A percentile compares a stretch with the other conserved stretches of the same genome.
Evolutionary conservation across 2,888 invertebrate genomes (phyloP).

Genomic region (Serrognathus titanus): DNA sequence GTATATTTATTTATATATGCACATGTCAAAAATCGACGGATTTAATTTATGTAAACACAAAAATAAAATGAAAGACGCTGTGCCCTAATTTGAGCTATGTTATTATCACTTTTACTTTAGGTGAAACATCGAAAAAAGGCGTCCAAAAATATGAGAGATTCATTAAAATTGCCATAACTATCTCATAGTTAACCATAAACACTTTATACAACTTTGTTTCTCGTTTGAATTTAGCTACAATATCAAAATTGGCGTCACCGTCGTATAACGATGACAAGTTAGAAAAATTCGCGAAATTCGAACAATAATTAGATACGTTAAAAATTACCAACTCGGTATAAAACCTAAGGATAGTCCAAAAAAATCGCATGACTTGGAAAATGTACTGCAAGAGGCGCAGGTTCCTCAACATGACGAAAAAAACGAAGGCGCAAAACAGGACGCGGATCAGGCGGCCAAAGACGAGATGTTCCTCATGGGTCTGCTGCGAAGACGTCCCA

Average conservation of each 20-base stretch:
- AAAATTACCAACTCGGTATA: neutral
- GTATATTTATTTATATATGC: too few species aligned
- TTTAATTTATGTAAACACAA: neutral
- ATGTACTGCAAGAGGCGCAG: neutral
- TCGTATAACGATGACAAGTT: too few species aligned
- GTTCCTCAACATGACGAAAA: neutral
- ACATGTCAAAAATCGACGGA: conserved; percentile 1
- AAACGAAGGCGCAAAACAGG: conserved; percentile 1
- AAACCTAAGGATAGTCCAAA: conserved; percentile 1
- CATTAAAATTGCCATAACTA: conserved; percentile 9
- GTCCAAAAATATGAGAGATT: conserved; percentile 17
- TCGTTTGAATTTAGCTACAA: too few species aligned
- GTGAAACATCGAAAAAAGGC: conserved; percentile 6
- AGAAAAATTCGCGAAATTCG: neutral
- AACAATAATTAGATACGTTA: neutral
- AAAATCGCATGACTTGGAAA: neutral
- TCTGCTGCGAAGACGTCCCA: conserved; percentile 3
- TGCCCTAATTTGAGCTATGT: neutral
- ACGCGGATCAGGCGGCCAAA: neutral
- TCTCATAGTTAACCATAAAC: too few species aligned
- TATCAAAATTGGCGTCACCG: neutral
- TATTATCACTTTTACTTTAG: conserved; percentile 17
- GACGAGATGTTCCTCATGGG: neutral
- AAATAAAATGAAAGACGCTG: conserved; percentile 1
- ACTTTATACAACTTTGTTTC: too few species aligned